phyloP scores from a whole-genome alignment of 1,140 invertebrate species.

The Drosophila nannoptera region DNA sequence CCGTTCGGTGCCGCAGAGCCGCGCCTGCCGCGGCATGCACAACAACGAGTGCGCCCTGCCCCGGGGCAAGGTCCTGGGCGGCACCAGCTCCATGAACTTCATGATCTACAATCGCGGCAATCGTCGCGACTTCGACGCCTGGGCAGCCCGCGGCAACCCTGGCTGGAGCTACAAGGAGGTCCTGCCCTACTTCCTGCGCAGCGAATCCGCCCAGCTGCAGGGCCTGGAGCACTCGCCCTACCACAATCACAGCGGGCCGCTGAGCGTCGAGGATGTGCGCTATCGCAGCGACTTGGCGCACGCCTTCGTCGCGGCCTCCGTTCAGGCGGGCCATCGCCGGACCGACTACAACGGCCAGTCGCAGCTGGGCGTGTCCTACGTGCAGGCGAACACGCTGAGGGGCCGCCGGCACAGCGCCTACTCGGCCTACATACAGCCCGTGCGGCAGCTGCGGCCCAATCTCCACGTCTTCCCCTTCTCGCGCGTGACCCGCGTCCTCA shows the following conservation, averaged over 20 bases:
- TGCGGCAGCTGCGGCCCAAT: conserved; percentile 82
- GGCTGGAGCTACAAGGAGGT: conserved; percentile 88
- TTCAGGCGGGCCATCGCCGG: conserved; percentile 81
- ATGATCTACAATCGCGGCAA: conserved; percentile 94
- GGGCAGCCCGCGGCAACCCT: conserved; percentile 84
- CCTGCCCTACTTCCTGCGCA: conserved; percentile 84
- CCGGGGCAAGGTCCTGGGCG: conserved; percentile 85
- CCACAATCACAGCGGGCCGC: conserved; percentile 81
- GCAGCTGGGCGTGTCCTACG: conserved; percentile 83
- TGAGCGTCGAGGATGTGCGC: conserved; percentile 81
- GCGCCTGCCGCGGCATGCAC: conserved; percentile 81
- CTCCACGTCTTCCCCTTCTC: conserved; percentile 82
- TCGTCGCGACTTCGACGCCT: conserved; percentile 86
- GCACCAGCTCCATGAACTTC: conserved; percentile 89
- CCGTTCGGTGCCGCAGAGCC: conserved; percentile 83
- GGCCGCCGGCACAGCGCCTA: conserved; percentile 81
- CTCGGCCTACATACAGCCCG: conserved; percentile 82
- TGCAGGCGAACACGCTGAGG: conserved; percentile 83
- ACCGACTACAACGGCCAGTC: conserved; percentile 85
- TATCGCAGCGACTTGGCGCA: conserved; percentile 81
- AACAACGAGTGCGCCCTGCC: conserved; percentile 82
- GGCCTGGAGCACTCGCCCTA: conserved; percentile 80
- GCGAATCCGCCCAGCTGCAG: conserved; percentile 81
- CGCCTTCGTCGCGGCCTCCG: conserved; percentile 83
- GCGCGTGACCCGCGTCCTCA: conserved; percentile 83